Percentiles rank a stretch among this genome's conserved stretches.
phyloP scores from a whole-genome alignment of 2,113 vertebrate genomes.

The Corynorhinus townsendii region DNA sequence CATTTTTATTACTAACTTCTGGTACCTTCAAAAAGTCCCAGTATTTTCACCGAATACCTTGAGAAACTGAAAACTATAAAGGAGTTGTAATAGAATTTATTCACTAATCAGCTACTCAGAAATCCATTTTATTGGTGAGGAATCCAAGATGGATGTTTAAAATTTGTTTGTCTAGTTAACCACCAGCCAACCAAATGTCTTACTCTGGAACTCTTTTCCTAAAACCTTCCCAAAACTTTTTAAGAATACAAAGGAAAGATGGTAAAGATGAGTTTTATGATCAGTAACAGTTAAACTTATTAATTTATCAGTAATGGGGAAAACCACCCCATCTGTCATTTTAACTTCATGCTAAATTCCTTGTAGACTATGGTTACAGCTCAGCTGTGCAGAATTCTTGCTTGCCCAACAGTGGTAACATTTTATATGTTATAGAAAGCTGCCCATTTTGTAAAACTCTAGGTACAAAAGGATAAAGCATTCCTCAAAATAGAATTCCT shows the following conservation, averaged over 20 bases:
- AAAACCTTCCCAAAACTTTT: not conserved
- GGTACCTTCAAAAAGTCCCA: not conserved
- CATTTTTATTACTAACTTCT: not conserved
- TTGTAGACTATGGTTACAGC: not conserved
- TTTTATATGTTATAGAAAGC: conserved; percentile 24
- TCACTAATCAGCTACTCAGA: not conserved
- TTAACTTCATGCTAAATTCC: not conserved
- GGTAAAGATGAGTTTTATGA: not conserved
- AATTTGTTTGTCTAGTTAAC: not conserved
- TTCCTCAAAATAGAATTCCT: not conserved
- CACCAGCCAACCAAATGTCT: not conserved
- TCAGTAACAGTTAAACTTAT: not conserved
- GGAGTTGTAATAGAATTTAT: not conserved
- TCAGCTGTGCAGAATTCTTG: not conserved
- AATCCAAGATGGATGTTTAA: not conserved
- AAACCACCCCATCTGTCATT: not conserved
- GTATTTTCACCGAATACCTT: not conserved
- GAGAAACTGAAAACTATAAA: not conserved
- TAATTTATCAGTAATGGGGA: not conserved
- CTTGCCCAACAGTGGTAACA: not conserved
- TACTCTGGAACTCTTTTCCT: not conserved
- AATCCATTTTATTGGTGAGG: not conserved
- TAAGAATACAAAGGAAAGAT: not conserved
- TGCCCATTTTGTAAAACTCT: not conserved
- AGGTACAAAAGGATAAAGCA: not conserved